Evolutionary conservation across 2,797 vertebrate species (phyloP).

Genomic region (Eutrigla gurnardus): DNA sequence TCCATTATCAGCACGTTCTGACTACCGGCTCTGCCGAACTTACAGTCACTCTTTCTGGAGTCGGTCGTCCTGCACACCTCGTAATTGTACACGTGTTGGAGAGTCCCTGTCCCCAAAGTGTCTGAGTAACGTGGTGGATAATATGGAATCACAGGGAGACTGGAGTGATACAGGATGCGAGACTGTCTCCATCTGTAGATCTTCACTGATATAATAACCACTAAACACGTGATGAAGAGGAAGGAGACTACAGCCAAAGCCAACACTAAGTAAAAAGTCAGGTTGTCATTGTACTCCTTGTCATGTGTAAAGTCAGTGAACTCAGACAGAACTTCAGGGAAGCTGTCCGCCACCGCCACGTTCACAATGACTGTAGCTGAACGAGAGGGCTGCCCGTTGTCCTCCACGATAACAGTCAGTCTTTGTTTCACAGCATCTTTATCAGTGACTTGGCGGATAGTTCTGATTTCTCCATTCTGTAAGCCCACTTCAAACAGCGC

Average conservation of each 20-base stretch:
- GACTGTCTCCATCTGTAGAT: conserved; percentile 43
- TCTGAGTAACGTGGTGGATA: conserved; percentile 71
- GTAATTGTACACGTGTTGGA: conserved; percentile 52
- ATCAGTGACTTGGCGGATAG: conserved; percentile 79
- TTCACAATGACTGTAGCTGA: conserved; percentile 45
- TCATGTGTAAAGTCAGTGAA: conserved; percentile 39
- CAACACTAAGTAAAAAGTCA: conserved; percentile 58
- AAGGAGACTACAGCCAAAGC: conserved; percentile 61
- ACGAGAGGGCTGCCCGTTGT: conserved; percentile 66
- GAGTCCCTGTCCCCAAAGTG: conserved; percentile 59
- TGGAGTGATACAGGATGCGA: conserved; percentile 47
- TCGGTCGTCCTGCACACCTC: conserved; percentile 60
- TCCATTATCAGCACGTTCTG: conserved; percentile 47
- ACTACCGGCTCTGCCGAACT: conserved; percentile 39
- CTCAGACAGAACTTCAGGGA: conserved; percentile 47
- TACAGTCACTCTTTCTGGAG: conserved; percentile 66
- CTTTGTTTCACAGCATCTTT: conserved; percentile 85
- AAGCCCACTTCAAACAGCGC: conserved; percentile 81
- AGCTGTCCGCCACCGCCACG: conserved; percentile 43
- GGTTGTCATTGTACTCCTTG: conserved; percentile 53
- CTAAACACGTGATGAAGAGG: conserved; percentile 46
- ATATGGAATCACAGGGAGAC: conserved; percentile 66
- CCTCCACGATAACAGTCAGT: conserved; percentile 83
- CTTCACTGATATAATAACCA: conserved; percentile 53
- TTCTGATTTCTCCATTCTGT: conserved; percentile 82